A percentile compares a stretch with the other conserved stretches of the same genome.
phyloP scores from a whole-genome alignment of 2,888 invertebrate genomes.

The Agrenia bidenticulata region DNA sequence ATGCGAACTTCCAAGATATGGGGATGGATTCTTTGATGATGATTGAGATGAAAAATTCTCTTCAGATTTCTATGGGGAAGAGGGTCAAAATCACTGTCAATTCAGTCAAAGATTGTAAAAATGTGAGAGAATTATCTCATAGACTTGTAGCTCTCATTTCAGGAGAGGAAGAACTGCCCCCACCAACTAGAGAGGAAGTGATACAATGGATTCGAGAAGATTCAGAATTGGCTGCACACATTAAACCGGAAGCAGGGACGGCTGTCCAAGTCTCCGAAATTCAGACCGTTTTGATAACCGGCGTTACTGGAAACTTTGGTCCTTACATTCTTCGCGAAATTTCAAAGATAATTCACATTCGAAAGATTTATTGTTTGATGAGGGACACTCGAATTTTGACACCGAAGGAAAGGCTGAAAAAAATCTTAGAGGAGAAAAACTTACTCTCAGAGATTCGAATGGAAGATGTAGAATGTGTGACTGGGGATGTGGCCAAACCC shows the following conservation, averaged over 20 bases:
- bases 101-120: conserved; percentile 28
- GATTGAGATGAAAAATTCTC: conserved; percentile 36
- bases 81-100: conserved; percentile 27
- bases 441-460: conserved; percentile 1
- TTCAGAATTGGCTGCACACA: neutral
- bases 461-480: conserved; percentile 29
- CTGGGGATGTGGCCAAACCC: conserved; percentile 26
- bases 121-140: conserved; percentile 18
- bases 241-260: neutral
- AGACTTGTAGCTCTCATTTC: conserved; percentile 26
- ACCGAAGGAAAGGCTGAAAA: conserved; percentile 9
- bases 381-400: neutral
- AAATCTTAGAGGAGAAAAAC: conserved; percentile 20
- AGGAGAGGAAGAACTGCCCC: conserved; percentile 17
- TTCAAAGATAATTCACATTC: conserved; percentile 16
- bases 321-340: conserved; percentile 37
- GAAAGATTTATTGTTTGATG: conserved; percentile 33
- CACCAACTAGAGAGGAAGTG: conserved; percentile 25
- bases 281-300: conserved; percentile 37
- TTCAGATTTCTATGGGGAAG: conserved; percentile 31
- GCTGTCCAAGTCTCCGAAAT: conserved; percentile 28
- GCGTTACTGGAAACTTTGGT: conserved; percentile 44
- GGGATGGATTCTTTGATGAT: conserved; percentile 45
- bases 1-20: conserved; percentile 40
- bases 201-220: conserved; percentile 26